Evolutionary conservation across 2,888 invertebrate species (phyloP).

Genomic region (Nemotelus pantherinus): DNA sequence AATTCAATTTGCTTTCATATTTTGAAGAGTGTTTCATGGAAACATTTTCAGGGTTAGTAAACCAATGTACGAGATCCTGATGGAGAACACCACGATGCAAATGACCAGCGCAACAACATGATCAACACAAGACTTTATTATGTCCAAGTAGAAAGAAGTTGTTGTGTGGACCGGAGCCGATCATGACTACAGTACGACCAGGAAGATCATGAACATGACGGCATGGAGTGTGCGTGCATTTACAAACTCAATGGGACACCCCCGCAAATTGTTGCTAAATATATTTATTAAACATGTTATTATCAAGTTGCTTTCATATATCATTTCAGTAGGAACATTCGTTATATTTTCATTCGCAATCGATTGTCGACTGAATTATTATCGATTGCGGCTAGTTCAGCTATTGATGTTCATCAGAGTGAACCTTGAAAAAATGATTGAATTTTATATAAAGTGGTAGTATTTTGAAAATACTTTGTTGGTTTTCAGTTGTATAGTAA

Average conservation of each 20-base stretch:
- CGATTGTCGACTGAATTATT: neutral
- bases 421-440: too few species aligned
- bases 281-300: slow-evolving; percentile 55
- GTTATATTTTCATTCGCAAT: slow-evolving; percentile 47
- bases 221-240: slow-evolving; percentile 46
- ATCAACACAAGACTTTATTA: slow-evolving; percentile 42
- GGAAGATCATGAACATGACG: slow-evolving; percentile 31
- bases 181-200: slow-evolving; percentile 11
- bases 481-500: too few species aligned
- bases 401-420: too few species aligned
- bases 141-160: neutral
- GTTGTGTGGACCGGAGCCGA: slow-evolving; percentile 14
- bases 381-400: neutral
- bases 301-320: slow-evolving; percentile 53
- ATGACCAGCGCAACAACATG: slow-evolving; percentile 40
- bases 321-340: slow-evolving; percentile 52
- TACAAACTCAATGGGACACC: slow-evolving; percentile 51
- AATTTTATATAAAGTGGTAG: too few species aligned
- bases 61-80: neutral
- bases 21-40: too few species aligned
- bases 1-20: too few species aligned
- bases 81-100: slow-evolving; percentile 26
- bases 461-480: too few species aligned
- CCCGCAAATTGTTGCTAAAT: slow-evolving; percentile 55
- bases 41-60: slow-evolving; percentile 1